Percentiles rank a stretch among this genome's conserved stretches.
Conservation (phyloP, 2,888 invertebrate genomes). For the Lithophane leautieri region DNA sequence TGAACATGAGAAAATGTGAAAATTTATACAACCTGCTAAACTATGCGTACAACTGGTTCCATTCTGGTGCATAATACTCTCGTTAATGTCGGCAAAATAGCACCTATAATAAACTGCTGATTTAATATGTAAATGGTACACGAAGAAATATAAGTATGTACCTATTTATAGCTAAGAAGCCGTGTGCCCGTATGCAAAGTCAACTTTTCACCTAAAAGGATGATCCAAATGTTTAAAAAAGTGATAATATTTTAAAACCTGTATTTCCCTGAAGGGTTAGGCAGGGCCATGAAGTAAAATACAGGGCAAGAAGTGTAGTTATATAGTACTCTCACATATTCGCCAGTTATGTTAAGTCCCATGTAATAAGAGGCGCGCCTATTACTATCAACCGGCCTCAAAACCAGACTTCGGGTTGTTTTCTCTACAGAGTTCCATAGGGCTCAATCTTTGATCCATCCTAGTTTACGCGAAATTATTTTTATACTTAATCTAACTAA, state of each 20-base stretch:
- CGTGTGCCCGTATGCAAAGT: too few relatives aligned
- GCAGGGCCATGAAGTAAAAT: neutral
- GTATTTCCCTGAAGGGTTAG: neutral
- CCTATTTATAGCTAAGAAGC: neutral
- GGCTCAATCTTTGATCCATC: conserved; percentile 4
- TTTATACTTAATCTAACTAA: neutral
- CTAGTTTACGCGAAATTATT: neutral
- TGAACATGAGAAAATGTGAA: conserved; percentile 44
- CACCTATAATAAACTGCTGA: neutral
- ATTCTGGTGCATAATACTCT: conserved; percentile 25
- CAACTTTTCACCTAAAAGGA: too few relatives aligned
- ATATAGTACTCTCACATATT: too few relatives aligned
- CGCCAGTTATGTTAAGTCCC: neutral
- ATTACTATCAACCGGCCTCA: neutral
- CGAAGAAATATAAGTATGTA: neutral
- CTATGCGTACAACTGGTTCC: conserved; percentile 29
- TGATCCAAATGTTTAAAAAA: too few relatives aligned
- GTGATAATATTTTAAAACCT: too few relatives aligned
- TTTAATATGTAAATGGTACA: conserved; percentile 13
- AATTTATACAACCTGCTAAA: conserved; percentile 19
- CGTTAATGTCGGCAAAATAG: conserved; percentile 5
- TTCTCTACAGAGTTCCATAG: neutral
- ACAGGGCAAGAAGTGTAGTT: too few relatives aligned
- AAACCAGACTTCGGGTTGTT: neutral
- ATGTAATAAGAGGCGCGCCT: neutral